Evolutionary conservation across 2,888 invertebrate genomes (phyloP).

Genomic region (Hyppa rectilinea): DNA sequence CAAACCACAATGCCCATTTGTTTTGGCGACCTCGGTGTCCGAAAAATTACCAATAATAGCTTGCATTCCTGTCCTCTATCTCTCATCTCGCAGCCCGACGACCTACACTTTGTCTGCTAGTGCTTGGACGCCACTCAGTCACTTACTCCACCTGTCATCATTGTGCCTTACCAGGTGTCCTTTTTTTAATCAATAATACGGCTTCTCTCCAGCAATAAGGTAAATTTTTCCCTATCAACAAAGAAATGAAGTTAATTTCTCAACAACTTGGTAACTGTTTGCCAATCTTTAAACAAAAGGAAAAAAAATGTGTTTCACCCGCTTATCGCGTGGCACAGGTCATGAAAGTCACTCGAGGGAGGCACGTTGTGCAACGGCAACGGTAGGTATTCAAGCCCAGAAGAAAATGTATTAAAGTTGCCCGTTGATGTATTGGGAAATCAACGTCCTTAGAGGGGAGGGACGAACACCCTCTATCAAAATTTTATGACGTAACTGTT

Average conservation of each 20-base stretch:
- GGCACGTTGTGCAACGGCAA: slow-evolving; percentile 36
- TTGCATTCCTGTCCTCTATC: too few species aligned
- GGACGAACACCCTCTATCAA: background rate
- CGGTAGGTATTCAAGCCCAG: slow-evolving; percentile 16
- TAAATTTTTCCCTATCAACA: background rate
- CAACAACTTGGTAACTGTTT: slow-evolving; percentile 6
- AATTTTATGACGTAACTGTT: background rate
- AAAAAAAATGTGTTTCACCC: slow-evolving; percentile 20
- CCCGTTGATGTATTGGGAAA: background rate
- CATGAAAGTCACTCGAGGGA: slow-evolving; percentile 56
- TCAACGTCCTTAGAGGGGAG: background rate
- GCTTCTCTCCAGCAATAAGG: background rate
- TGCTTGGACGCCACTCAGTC: too few species aligned
- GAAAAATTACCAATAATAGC: too few species aligned
- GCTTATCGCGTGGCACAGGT: slow-evolving; percentile 48
- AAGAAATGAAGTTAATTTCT: background rate
- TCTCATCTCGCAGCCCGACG: too few species aligned
- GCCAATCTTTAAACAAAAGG: slow-evolving; percentile 27
- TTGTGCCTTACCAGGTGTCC: too few species aligned
- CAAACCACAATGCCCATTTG: too few species aligned
- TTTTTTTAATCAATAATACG: too few species aligned
- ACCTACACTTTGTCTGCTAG: too few species aligned
- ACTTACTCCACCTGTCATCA: too few species aligned
- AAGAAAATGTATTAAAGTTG: background rate
- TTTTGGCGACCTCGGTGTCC: too few species aligned